phyloP scores from a whole-genome alignment of 2,113 vertebrate species.

The Anolis sagrei region DNA sequence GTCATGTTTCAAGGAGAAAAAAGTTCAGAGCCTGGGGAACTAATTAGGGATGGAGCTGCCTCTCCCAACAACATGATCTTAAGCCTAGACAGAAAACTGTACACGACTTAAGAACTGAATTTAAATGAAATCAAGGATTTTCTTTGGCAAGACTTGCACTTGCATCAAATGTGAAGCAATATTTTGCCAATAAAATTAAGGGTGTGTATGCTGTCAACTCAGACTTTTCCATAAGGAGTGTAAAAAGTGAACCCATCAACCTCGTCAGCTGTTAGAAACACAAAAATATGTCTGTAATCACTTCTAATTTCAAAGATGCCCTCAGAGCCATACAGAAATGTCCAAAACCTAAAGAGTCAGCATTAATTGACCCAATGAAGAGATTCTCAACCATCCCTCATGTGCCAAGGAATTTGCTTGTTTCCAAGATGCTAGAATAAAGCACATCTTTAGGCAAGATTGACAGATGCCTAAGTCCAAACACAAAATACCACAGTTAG shows the following conservation, averaged over 20 bases:
- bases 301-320: slow-evolving; percentile 18
- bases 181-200: background rate
- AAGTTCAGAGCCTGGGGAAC: slow-evolving; percentile 58
- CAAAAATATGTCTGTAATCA: background rate
- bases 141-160: background rate
- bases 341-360: slow-evolving; percentile 19
- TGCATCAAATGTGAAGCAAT: background rate
- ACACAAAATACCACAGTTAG: background rate
- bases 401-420: slow-evolving; percentile 11
- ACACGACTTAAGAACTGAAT: slow-evolving; percentile 51
- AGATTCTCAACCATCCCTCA: slow-evolving; percentile 11
- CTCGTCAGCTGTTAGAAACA: background rate
- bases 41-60: slow-evolving; percentile 64
- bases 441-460: slow-evolving; percentile 2
- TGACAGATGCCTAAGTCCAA: slow-evolving; percentile 20
- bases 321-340: slow-evolving; percentile 38
- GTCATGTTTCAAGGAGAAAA: slow-evolving; percentile 18
- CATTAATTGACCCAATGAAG: slow-evolving; percentile 25
- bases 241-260: background rate
- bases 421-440: background rate
- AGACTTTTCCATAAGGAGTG: accelerated
- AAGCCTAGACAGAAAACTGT: slow-evolving; percentile 54
- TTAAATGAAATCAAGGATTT: slow-evolving; percentile 39
- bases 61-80: slow-evolving; percentile 64
- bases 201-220: background rate